Conservation (phyloP, 2,113 vertebrate genomes). For the Stegostoma tigrinum region DNA sequence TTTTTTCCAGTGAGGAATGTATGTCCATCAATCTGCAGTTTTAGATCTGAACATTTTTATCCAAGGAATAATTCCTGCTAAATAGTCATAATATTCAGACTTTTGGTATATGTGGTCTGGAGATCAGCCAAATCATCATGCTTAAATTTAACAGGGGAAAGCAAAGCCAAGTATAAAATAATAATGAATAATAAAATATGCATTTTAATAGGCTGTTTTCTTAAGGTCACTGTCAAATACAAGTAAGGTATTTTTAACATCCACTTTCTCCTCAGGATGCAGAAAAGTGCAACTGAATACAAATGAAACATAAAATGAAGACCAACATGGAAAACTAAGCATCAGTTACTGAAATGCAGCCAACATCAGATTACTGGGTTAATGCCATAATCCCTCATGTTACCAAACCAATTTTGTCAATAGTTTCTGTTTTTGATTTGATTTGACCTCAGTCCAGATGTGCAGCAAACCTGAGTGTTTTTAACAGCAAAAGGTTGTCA, state of each 20-base stretch:
- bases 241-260: background rate
- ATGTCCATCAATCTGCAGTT: background rate
- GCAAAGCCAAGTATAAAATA: background rate
- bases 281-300: conserved; percentile 7
- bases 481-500: background rate
- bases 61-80: background rate
- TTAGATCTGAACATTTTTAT: background rate
- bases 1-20: background rate
- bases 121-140: background rate
- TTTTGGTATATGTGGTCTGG: background rate
- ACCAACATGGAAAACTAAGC: background rate
- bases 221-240: background rate
- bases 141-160: background rate
- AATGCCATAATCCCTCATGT: background rate
- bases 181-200: background rate
- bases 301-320: background rate
- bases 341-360: background rate
- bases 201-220: conserved; percentile 22
- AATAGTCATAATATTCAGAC: background rate
- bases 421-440: background rate
- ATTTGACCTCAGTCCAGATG: background rate
- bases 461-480: conserved; percentile 10
- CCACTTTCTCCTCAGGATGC: background rate
- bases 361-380: background rate
- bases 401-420: background rate